phyloP scores from a whole-genome alignment of 2,888 invertebrate species.

The Pemphredon lugubris region DNA sequence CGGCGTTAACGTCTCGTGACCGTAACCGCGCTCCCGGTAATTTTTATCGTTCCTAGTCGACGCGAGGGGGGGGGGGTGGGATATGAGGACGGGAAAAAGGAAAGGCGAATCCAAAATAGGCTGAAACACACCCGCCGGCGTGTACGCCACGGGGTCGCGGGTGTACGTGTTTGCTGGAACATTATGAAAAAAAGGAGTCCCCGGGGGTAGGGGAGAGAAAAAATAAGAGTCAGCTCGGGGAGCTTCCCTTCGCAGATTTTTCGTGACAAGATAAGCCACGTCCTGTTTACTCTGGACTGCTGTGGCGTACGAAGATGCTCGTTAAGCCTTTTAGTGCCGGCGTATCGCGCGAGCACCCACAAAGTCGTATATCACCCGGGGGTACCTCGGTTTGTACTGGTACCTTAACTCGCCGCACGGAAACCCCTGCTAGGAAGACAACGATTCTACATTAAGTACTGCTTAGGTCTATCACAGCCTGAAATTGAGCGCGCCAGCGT shows the following conservation, averaged over 20 bases:
- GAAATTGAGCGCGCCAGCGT: slow-evolving; percentile 9
- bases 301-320: slow-evolving; percentile 79
- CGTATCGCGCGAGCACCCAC: slow-evolving; percentile 77
- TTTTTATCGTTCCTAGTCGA: slow-evolving; percentile 35
- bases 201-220: slow-evolving; percentile 29
- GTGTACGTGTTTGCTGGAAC: slow-evolving; percentile 65
- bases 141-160: slow-evolving; percentile 37
- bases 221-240: slow-evolving; percentile 63
- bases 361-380: slow-evolving; percentile 76
- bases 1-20: slow-evolving; percentile 54
- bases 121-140: too few species aligned
- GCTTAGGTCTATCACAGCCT: slow-evolving; percentile 31
- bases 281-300: slow-evolving; percentile 78
- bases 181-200: slow-evolving; percentile 63
- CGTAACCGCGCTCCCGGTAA: slow-evolving; percentile 34
- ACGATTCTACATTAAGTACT: slow-evolving; percentile 63
- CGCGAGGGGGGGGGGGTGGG: background rate
- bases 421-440: slow-evolving; percentile 63
- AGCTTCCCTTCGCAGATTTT: slow-evolving; percentile 77
- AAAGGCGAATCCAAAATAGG: slow-evolving; percentile 35
- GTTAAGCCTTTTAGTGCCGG: slow-evolving; percentile 80
- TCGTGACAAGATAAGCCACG: slow-evolving; percentile 81
- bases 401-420: slow-evolving; percentile 64
- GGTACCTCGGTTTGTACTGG: slow-evolving; percentile 63
- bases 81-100: background rate